These are phyloP conservation scores for Drosophila robusta DNA, from an alignment of 2,888 invertebrate genomes.

Conservation along the genomic window DNA sequence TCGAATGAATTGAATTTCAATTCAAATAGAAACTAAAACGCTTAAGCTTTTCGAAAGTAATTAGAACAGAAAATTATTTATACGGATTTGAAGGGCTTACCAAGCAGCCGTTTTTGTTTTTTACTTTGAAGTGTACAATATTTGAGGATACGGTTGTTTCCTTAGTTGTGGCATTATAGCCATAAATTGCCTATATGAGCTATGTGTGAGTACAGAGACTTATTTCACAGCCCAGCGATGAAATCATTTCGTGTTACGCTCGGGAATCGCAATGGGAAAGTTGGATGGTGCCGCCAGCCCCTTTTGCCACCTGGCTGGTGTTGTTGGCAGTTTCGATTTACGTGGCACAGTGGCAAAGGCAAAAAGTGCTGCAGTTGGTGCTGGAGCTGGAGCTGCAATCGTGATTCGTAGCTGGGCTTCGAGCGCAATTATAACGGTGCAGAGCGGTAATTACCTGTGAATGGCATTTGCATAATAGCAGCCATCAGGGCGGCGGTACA, in stretches of 20 bases:
- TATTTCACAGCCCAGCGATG: constrained; percentile 40
- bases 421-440: constrained; percentile 83
- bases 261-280: constrained; percentile 62
- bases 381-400: constrained; percentile 61
- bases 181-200: constrained; percentile 22
- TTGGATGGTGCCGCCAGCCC: constrained; percentile 41
- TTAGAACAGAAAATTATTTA: too few species aligned
- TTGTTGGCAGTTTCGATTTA: constrained; percentile 73
- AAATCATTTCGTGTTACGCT: constrained; percentile 49
- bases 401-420: constrained; percentile 82
- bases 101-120: too few species aligned
- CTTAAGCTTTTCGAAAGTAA: too few species aligned
- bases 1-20: too few species aligned
- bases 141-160: not conserved
- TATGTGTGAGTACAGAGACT: not conserved
- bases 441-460: constrained; percentile 82
- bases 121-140: not conserved
- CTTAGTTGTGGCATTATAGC: constrained; percentile 8
- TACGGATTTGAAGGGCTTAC: too few species aligned
- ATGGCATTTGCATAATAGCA: constrained; percentile 82
- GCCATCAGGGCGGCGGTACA: constrained; percentile 32
- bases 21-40: too few species aligned
- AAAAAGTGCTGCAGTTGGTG: constrained; percentile 3
- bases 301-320: constrained; percentile 45
- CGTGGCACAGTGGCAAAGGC: constrained; percentile 21